Evolutionary conservation across 2,888 invertebrate genomes (phyloP).

Genomic region (Dascillus cervinus): DNA sequence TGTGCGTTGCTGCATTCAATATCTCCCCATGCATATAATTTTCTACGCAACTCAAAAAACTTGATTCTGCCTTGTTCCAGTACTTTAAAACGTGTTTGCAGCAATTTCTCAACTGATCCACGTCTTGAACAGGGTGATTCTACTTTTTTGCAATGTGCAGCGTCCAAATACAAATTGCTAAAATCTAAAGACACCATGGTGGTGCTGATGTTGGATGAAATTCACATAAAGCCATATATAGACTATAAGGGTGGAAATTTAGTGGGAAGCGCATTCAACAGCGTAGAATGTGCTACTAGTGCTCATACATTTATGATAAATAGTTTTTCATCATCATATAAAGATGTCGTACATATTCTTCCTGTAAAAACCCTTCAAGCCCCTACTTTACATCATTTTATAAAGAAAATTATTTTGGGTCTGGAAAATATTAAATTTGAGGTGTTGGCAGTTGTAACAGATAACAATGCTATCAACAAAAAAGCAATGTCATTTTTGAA

Average conservation of each 20-base stretch:
- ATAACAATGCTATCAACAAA: constrained; percentile 17
- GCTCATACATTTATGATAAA: no score
- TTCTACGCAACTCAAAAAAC: constrained; percentile 11
- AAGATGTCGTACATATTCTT: no score
- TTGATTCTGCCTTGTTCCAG: constrained; percentile 11
- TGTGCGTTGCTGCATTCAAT: constrained; percentile 8
- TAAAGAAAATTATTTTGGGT: no score
- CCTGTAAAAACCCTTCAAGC: constrained; percentile 11
- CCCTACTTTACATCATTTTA: constrained; percentile 15
- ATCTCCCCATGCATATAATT: constrained; percentile 15
- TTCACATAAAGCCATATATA: constrained; percentile 18
- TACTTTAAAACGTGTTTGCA: constrained; percentile 9
- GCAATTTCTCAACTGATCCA: constrained; percentile 1
- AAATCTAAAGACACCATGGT: constrained; percentile 11
- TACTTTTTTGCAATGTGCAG: constrained; percentile 8
- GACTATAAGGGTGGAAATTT: constrained; percentile 19
- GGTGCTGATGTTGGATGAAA: no score
- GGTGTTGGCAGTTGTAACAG: constrained; percentile 13
- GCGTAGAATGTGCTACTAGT: no score
- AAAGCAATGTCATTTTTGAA: constrained; percentile 16
- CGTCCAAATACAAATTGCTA: constrained; percentile 6
- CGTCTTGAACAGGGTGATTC: constrained; percentile 3
- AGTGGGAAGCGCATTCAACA: constrained; percentile 14
- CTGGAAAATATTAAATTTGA: no score
- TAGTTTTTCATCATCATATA: no score